Conservation (phyloP, 2,797 vertebrate genomes). For the Acipenser oxyrinchus region DNA sequence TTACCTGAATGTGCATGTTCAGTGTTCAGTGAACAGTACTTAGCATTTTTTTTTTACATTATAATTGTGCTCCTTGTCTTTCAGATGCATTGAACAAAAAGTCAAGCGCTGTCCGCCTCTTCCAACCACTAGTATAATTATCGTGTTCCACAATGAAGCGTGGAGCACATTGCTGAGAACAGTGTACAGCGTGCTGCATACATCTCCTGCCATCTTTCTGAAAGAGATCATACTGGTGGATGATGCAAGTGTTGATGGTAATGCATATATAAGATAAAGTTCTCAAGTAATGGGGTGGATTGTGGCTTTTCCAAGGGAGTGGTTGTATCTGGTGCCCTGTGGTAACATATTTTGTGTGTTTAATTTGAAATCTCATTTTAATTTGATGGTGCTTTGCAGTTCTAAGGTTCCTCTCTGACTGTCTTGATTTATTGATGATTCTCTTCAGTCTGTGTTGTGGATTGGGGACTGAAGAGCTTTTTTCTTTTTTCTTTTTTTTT, state of each 20-base stretch:
- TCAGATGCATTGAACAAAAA: constrained; percentile 94
- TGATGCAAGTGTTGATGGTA: constrained; percentile 92
- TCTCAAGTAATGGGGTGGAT: no score
- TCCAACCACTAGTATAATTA: constrained; percentile 90
- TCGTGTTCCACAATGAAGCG: constrained; percentile 96
- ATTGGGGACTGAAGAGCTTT: background rate
- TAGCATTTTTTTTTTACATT: no score
- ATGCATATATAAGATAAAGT: constrained; percentile 22
- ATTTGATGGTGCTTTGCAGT: no score
- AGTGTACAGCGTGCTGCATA: constrained; percentile 92
- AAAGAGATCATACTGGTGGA: constrained; percentile 98
- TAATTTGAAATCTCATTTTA: no score
- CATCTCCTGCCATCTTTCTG: constrained; percentile 85
- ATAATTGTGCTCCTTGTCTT: no score
- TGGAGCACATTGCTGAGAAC: constrained; percentile 96
- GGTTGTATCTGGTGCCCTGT: no score
- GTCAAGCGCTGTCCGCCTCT: constrained; percentile 87
- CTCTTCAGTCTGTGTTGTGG: constrained; percentile 14
- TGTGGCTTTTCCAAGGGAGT: no score
- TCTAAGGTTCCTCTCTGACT: no score
- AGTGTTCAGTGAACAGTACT: no score
- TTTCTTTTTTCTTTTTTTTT: background rate
- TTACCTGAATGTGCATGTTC: no score
- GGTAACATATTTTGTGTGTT: no score
- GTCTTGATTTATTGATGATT: constrained; percentile 10